These are phyloP conservation scores for Campylomormyrus numenius DNA, from an alignment of 2,113 vertebrate genomes.

Conservation along the genomic window DNA sequence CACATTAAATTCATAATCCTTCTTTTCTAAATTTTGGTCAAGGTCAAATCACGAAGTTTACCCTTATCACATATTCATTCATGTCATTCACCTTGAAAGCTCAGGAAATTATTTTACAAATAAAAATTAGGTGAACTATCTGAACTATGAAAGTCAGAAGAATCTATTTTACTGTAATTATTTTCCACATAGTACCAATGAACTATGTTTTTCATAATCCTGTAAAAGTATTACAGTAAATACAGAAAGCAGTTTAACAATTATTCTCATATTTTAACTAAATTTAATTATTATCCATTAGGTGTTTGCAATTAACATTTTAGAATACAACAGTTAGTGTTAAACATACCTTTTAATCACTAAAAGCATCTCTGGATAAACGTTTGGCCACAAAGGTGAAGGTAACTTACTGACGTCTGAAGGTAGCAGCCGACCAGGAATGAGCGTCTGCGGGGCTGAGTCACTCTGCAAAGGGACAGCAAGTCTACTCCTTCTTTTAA, in stretches of 20 bases:
- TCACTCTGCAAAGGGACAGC: neutral
- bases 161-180: neutral
- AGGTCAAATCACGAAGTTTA: neutral
- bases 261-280: neutral
- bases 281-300: neutral
- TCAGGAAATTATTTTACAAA: neutral
- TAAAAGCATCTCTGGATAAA: neutral
- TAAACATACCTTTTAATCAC: neutral
- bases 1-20: neutral
- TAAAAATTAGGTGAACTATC: neutral
- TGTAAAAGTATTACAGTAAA: neutral
- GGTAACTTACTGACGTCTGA: neutral
- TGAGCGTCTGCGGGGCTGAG: neutral
- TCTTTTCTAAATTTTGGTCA: neutral
- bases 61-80: neutral
- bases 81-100: neutral
- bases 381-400: neutral
- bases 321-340: neutral
- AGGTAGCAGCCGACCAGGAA: neutral
- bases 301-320: neutral
- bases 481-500: neutral
- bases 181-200: neutral
- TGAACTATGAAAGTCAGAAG: neutral
- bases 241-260: neutral
- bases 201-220: neutral